Percentiles rank a stretch among this genome's conserved stretches.
phyloP scores from a whole-genome alignment of 2,797 vertebrate species.

The Tadarida brasiliensis region DNA sequence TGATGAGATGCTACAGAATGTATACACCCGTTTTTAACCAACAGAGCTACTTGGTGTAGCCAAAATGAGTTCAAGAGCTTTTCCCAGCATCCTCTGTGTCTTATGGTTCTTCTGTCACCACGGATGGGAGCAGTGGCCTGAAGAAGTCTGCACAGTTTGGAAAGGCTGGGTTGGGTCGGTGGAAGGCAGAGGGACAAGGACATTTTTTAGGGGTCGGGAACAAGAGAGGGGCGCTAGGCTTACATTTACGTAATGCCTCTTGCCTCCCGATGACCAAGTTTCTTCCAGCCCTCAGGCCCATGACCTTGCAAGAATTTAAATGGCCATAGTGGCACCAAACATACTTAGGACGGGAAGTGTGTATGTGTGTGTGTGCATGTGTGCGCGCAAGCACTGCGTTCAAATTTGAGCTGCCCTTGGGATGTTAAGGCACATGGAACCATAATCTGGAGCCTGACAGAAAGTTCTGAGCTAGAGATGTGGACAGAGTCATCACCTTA shows the following conservation, averaged over 20 bases:
- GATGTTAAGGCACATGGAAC: no score
- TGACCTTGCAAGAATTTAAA: not conserved
- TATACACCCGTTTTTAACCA: not conserved
- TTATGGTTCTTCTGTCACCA: not conserved
- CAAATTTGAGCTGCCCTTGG: no score
- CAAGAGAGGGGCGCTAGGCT: not conserved
- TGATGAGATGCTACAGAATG: not conserved
- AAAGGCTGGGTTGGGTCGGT: not conserved
- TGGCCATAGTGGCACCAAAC: no score
- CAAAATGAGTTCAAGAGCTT: not conserved
- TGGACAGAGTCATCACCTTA: no score
- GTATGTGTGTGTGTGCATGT: no score
- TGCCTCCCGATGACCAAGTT: not conserved
- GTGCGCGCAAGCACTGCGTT: no score
- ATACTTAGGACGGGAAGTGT: no score
- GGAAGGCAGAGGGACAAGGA: not conserved
- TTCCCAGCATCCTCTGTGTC: not conserved
- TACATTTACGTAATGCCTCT: not conserved
- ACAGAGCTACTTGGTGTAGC: not conserved
- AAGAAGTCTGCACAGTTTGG: rapidly evolving
- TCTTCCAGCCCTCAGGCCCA: not conserved
- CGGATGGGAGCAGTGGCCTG: not conserved
- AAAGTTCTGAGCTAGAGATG: no score
- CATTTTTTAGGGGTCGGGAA: not conserved
- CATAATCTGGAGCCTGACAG: no score